Base-by-base conservation (phyloP, 2,113 vertebrate genomes). In the Phrynosoma blainvillii region DNA sequence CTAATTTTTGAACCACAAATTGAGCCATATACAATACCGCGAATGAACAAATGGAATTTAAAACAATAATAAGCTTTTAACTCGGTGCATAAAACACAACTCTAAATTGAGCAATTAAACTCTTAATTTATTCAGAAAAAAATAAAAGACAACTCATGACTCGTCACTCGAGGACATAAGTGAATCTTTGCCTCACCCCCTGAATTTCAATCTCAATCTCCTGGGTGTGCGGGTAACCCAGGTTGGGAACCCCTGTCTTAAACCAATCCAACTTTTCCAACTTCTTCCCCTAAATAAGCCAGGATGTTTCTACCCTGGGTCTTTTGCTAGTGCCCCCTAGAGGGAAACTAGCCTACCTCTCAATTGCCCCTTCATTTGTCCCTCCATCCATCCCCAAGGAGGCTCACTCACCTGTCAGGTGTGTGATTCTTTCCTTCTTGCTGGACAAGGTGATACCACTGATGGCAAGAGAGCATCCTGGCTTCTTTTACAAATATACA, bases 341-440 rank as follows among this genome's bases (percentile, higher is more conserved):
- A 74, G 70, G 73, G 25, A 62, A 85, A 14, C 86, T 8, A 73
- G 18, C 2, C 77, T 21, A 3, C 47, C 30, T 23, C 36, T 25
- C 42, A 70, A 21, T 12, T 21, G 25, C 36, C 25, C 79, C 36
- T 30, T 40, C 42, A 52, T 85, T 52, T 42, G 40, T 54, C 40
- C 36, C 36, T 36, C 36, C 12, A 2, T 10, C 76, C 5, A 25
- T 9, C 30, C n/a, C 30, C 21, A 27, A 36, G 73, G 23, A 54
- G 30, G 14, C 62, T 88, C 62, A 68, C 84, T 86, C 42, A 88
- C 87, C 80, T 77, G 81, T 27, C 23, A 11, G 47, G 42, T 18
- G 30, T 4, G 42, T 70, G 40, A 27, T 56, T 77, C 21, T 68
- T 30, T 83, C 59, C 8, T 27, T 82, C 73, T 73, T 77, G 42